Percentiles rank a stretch among this genome's conserved stretches.
Evolutionary conservation across 37 sponge, comb jelly and placozoan species (phyloP).

Genomic region (Aphrocallistes beatrix): DNA sequence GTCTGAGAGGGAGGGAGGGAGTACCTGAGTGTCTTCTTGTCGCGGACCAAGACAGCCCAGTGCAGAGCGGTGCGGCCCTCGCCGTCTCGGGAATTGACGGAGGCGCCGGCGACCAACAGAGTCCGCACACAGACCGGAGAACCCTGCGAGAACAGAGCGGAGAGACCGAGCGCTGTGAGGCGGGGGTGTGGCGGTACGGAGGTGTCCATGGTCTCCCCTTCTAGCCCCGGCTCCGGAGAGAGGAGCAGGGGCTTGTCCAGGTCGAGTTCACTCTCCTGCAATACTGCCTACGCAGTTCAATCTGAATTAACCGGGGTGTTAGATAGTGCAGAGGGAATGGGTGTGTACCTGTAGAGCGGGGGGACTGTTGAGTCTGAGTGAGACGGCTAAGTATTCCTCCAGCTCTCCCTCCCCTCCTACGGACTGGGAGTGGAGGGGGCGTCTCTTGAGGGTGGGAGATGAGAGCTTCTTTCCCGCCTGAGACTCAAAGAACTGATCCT

Average conservation of each 20-base stretch:
- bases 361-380: not conserved
- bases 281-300: not conserved
- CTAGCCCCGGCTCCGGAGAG: not conserved
- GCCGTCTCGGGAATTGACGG: conserved; percentile 21
- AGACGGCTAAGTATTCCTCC: not conserved
- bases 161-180: not conserved
- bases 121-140: not conserved
- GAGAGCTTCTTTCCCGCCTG: not conserved
- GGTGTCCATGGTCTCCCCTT: not conserved
- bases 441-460: not conserved
- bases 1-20: not conserved
- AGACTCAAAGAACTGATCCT: not conserved
- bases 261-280: not conserved
- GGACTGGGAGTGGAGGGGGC: not conserved
- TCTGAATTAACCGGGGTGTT: no score
- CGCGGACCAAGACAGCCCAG: conserved; percentile 49
- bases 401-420: no score
- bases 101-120: conserved; percentile 21
- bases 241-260: not conserved
- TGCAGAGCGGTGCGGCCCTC: conserved; percentile 40
- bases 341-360: not conserved
- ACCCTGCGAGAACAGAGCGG: not conserved
- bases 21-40: not conserved
- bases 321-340: no score
- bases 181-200: not conserved